Base-by-base conservation (phyloP, 2,797 vertebrate genomes). In the Gallinago solitaria region DNA sequence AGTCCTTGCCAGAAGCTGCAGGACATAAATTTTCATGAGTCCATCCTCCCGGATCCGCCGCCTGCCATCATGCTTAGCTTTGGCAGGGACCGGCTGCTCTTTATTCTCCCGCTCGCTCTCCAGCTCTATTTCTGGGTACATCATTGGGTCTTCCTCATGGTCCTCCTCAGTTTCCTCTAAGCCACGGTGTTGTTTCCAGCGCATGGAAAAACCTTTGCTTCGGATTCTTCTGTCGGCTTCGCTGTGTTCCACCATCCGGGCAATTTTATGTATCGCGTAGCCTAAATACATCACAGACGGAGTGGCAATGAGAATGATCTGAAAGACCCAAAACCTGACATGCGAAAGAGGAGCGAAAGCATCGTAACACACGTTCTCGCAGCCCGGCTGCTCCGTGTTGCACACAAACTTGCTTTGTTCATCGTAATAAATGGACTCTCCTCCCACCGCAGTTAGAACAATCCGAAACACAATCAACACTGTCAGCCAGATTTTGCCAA, bases 401-500 rank as follows among this genome's bases (percentile, higher is more conserved):
- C 99, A 99, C 48, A 99, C 98, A 60, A 99, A 99, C 97, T 99
- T 99, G 98, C 99, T 99, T 45, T 99, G 99, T 76, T 99, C 99
- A 1, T 99, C 99, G 2, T 99, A 99, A 95, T 99, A 99, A 97
- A 99, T 99, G 97, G 99, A 99, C 90, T 99, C 99, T 56, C 99
- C 99, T n/a, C 99, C 99, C 27, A 99, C 99, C 0, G 99, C 99
- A 3, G 99, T 99, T 9, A 99, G 98, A 48, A 99, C 99, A 13
- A 99, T 99, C 89, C 99, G 99, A 97, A 99, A 99, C 83, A 99
- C 98, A 64, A 99, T 99, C 97, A 99, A 96, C 87, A 99, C 98
- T 2, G 99, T 99, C 98, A 99, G 98, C 99, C 99, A 99, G 98
- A 99, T 99, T 98, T 99, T 99, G 97, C 99, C 99, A 95, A 99